Conservation (phyloP, 1,140 invertebrate genomes). For the Trypoxylus dichotomus region DNA sequence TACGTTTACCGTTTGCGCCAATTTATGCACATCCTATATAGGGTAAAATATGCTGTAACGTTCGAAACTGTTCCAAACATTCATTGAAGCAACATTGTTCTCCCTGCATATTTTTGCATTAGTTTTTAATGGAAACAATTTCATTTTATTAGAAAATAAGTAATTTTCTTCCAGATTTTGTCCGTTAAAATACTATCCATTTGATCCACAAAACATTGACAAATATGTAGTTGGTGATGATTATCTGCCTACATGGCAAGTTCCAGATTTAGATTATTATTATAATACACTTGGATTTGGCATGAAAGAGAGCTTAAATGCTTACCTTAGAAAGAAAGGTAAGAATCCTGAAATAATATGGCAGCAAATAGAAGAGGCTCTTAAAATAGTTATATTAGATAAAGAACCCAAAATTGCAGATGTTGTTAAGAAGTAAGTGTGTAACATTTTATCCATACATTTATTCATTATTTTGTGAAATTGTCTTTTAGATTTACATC, state of each 20-base stretch:
- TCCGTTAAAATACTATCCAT: conserved; percentile 89
- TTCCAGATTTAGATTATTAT: conserved; percentile 78
- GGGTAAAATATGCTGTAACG: too few relatives aligned
- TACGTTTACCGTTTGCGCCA: too few relatives aligned
- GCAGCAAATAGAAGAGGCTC: conserved; percentile 78
- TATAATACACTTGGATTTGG: conserved; percentile 77
- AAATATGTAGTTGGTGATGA: conserved; percentile 96
- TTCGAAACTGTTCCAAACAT: too few relatives aligned
- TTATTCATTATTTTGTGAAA: conserved; percentile 22
- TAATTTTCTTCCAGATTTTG: conserved; percentile 80
- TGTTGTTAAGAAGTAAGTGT: conserved; percentile 55
- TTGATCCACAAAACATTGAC: conserved; percentile 76
- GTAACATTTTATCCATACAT: not conserved
- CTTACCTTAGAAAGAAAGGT: conserved; percentile 70
- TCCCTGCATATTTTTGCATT: too few relatives aligned
- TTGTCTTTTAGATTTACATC: conserved; percentile 51
- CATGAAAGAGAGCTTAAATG: conserved; percentile 87
- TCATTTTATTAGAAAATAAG: not conserved
- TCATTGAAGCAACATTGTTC: too few relatives aligned
- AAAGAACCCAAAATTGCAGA: conserved; percentile 74
- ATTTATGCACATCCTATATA: too few relatives aligned
- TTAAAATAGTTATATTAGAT: conserved; percentile 70
- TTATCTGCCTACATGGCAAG: conserved; percentile 93
- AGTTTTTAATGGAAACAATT: not conserved
- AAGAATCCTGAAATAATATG: conserved; percentile 77